Evolutionary conservation across 2,797 vertebrate species (phyloP).

Genomic region (Enteromius treurensis): DNA sequence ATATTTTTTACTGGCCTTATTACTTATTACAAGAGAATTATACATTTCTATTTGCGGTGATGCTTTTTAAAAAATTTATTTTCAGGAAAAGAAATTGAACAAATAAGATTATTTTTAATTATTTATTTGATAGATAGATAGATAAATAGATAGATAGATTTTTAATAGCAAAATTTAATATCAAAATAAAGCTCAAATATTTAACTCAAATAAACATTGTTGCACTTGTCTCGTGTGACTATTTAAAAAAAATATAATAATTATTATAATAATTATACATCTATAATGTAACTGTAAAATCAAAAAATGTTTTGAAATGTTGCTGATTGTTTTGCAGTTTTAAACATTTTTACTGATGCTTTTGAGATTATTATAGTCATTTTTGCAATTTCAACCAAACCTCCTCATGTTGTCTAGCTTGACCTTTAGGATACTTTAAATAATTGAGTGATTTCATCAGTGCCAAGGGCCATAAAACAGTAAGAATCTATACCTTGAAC

Average conservation of each 20-base stretch:
- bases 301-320: too few species aligned
- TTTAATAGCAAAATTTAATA: neutral
- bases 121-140: neutral
- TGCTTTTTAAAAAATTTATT: neutral
- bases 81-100: neutral
- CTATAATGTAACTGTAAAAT: neutral
- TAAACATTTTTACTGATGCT: neutral
- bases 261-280: too few species aligned
- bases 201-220: neutral
- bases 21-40: neutral
- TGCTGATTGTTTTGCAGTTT: neutral
- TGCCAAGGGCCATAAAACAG: neutral
- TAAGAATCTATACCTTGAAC: neutral
- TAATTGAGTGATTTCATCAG: neutral
- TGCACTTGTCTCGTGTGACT: neutral
- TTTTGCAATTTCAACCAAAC: neutral
- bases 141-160: neutral
- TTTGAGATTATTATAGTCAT: neutral
- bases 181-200: neutral
- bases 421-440: neutral
- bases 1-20: neutral
- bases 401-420: neutral
- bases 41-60: neutral
- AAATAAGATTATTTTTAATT: neutral
- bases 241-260: too few species aligned